These are phyloP conservation scores for Acanthoscelides obtectus DNA, from an alignment of 2,888 invertebrate genomes.

Conservation along the genomic window DNA sequence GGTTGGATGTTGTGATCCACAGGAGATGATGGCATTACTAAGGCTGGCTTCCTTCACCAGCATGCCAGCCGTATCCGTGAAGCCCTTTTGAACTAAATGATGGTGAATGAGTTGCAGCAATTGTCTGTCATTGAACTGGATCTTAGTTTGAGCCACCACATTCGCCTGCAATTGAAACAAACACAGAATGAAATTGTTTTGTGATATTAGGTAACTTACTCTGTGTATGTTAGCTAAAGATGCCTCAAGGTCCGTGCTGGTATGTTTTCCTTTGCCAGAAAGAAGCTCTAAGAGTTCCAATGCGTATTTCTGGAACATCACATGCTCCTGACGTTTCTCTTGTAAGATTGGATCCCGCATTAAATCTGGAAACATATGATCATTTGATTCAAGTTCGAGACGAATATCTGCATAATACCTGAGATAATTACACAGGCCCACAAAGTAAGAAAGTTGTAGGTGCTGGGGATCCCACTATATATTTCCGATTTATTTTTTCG, in stretches of 20 bases:
- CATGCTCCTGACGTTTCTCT: conserved; percentile 93
- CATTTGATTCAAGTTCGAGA: too few relatives aligned
- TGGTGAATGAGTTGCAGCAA: conserved; percentile 87
- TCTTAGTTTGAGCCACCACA: conserved; percentile 93
- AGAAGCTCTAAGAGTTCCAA: conserved; percentile 84
- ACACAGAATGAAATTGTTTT: not conserved
- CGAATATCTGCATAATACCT: too few relatives aligned
- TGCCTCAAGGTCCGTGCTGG: conserved; percentile 73
- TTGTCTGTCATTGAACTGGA: conserved; percentile 91
- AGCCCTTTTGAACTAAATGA: conserved; percentile 75
- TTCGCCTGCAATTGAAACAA: conserved; percentile 65
- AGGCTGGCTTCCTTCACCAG: conserved; percentile 75
- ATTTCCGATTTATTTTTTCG: too few relatives aligned
- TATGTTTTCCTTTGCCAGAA: conserved; percentile 83
- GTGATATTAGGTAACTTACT: too few relatives aligned
- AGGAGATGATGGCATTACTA: conserved; percentile 51
- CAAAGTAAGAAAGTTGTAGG: too few relatives aligned
- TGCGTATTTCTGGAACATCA: conserved; percentile 92
- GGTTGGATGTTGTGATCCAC: conserved; percentile 40
- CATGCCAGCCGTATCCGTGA: conserved; percentile 64
- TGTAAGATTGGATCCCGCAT: conserved; percentile 97
- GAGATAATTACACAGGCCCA: too few relatives aligned
- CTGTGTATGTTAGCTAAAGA: conserved; percentile 86
- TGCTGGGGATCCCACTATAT: too few relatives aligned
- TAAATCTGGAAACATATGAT: conserved; percentile 59